Evolutionary conservation across 2,797 vertebrate genomes (phyloP), one percentile per base, ranked within the genome.

Genomic region (Sylvilagus floridanus): DNA sequence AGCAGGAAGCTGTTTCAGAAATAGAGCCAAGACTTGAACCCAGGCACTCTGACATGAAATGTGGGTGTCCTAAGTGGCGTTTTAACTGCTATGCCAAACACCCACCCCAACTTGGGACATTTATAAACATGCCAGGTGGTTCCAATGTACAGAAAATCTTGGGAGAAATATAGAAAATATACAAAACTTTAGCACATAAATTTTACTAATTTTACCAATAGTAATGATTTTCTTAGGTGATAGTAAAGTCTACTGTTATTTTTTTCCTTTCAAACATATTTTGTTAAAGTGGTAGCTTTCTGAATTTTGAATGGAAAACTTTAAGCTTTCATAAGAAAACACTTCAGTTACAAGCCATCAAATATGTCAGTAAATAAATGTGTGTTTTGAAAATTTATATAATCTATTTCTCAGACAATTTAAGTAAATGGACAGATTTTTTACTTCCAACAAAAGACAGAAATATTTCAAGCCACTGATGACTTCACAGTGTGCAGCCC

Each of bases 381-480:
- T 42, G 47, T 69, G 60, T 81, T 84, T 84, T 90, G 21, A 93
- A 90, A 86, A 72, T 88, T 79, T 68, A 54, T 73, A 16, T 54
- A 19, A 60, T 35, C 19, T 75, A 63, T 32, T 88, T 94, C 93
- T 84, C 60, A 73, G n/a, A 68, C 19, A 62, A 68, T 79, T 88
- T 79, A 62, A 28, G 84, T 63, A 94, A 73, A 84, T 6, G 73
- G 54, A 78, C 30, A 91, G 21, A 73, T 17, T 68, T 17, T 81
- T 73, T 66, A 52, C 30, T 90, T 79, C 32, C 84, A 30, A 88
- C 24, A 87, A 71, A 72, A 87, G 35, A 52, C 57, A 71, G 87
- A 86, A 52, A 35, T 32, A 63, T 50, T 81, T 81, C 21, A n/a
- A 50, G 62, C 19, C 69, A 79, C 32, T 57, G 52, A 71, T 62